Percentiles rank a stretch among this genome's conserved stretches.
phyloP scores from a whole-genome alignment of 2,797 vertebrate species.

The Kryptolebias ocellatus region DNA sequence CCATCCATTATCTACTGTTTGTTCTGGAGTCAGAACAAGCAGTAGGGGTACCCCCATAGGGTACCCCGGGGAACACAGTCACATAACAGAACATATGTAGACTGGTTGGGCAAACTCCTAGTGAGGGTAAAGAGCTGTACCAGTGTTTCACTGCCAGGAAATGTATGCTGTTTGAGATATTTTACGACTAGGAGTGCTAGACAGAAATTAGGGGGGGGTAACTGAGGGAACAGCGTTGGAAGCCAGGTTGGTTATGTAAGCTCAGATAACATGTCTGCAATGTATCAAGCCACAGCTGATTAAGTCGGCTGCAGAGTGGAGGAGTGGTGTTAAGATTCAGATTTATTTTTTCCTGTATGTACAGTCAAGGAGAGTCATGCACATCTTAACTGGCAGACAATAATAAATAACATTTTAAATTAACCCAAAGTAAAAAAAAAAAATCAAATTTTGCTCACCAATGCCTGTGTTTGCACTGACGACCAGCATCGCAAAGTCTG shows the following conservation, averaged over 20 bases:
- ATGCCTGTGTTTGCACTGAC: slow-evolving; percentile 98
- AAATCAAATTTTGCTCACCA: slow-evolving; percentile 78
- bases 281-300: slow-evolving; percentile 30
- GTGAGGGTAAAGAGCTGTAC: no score
- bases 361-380: background rate
- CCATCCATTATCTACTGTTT: no score
- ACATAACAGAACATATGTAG: no score
- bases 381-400: background rate
- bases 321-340: background rate
- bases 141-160: no score
- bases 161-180: slow-evolving; percentile 62
- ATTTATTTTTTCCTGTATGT: background rate
- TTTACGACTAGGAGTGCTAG: slow-evolving; percentile 38
- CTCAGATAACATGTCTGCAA: slow-evolving; percentile 52
- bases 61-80: no score
- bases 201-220: background rate
- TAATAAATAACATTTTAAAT: no score
- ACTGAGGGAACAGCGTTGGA: background rate
- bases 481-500: slow-evolving; percentile 98
- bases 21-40: no score
- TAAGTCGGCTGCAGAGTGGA: slow-evolving; percentile 10
- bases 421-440: accelerated
- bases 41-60: no score
- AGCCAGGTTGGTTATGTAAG: slow-evolving; percentile 51
- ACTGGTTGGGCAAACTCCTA: no score